phyloP scores from a whole-genome alignment of 2,888 invertebrate species.

The Byasa hedistus region DNA sequence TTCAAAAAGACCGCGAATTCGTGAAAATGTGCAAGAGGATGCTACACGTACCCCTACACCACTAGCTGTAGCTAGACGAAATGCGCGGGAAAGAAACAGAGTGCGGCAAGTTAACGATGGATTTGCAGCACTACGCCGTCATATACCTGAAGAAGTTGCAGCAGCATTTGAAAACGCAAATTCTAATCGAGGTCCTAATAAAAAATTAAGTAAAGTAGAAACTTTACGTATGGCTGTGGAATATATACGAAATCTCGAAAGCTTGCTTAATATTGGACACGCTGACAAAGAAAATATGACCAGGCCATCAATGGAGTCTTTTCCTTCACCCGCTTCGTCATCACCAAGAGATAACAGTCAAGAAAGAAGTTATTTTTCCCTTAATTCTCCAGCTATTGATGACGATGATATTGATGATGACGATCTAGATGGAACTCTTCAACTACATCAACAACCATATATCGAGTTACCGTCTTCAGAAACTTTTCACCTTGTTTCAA shows the following conservation, averaged over 20 bases:
- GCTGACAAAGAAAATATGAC: constrained; percentile 74
- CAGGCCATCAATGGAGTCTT: constrained; percentile 69
- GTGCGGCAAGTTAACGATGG: constrained; percentile 96
- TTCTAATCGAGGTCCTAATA: constrained; percentile 83
- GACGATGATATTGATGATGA: constrained; percentile 73
- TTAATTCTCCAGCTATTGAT: constrained; percentile 69
- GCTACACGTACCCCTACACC: constrained; percentile 82
- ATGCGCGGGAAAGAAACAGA: constrained; percentile 94
- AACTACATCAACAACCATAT: constrained; percentile 71
- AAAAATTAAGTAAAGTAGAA: constrained; percentile 93
- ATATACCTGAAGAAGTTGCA: constrained; percentile 91
- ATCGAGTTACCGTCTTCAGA: constrained; percentile 81
- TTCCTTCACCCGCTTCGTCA: constrained; percentile 76
- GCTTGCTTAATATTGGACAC: constrained; percentile 84
- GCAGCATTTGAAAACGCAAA: constrained; percentile 83
- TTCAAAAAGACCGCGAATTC: constrained; percentile 60
- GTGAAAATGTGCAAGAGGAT: constrained; percentile 71
- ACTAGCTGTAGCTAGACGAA: constrained; percentile 91
- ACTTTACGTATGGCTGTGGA: constrained; percentile 94
- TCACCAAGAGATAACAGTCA: constrained; percentile 76
- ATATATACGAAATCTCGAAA: constrained; percentile 90
- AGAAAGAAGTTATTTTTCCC: constrained; percentile 71
- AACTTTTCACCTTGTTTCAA: constrained; percentile 82
- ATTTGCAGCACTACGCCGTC: constrained; percentile 91
- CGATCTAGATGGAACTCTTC: constrained; percentile 66